phyloP scores from a whole-genome alignment of 2,797 vertebrate species.

The Scyliorhinus canicula region DNA sequence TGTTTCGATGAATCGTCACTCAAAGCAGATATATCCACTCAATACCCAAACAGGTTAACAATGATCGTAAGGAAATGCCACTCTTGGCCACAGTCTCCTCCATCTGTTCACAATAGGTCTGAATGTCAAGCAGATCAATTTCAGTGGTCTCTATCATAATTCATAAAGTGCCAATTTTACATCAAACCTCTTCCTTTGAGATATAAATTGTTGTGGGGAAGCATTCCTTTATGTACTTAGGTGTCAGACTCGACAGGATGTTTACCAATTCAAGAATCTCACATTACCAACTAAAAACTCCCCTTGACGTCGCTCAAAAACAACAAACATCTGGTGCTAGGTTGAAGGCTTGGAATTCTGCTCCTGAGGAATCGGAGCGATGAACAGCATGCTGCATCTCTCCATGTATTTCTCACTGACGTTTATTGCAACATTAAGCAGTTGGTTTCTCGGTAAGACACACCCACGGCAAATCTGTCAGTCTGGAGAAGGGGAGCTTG shows the following conservation, averaged over 20 bases:
- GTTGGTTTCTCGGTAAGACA: not conserved
- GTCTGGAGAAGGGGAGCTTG: not conserved
- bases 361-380: not conserved
- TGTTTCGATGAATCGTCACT: too few relatives aligned
- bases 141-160: not conserved
- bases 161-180: not conserved
- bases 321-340: not conserved
- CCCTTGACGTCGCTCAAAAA: not conserved
- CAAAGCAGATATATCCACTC: not conserved
- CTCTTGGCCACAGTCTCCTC: too few relatives aligned
- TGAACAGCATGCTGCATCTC: not conserved
- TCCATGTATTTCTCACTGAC: not conserved
- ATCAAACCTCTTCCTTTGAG: not conserved
- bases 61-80: too few relatives aligned
- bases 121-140: not conserved
- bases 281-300: not conserved
- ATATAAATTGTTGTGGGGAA: not conserved
- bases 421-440: not conserved
- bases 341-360: not conserved
- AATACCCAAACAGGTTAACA: too few relatives aligned
- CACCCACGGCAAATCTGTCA: not conserved
- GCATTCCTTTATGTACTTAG: not conserved
- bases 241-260: not conserved
- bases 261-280: not conserved
- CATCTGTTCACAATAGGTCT: not conserved